Evolutionary conservation across 2,888 invertebrate genomes (phyloP).

Genomic region (Acleris literana): DNA sequence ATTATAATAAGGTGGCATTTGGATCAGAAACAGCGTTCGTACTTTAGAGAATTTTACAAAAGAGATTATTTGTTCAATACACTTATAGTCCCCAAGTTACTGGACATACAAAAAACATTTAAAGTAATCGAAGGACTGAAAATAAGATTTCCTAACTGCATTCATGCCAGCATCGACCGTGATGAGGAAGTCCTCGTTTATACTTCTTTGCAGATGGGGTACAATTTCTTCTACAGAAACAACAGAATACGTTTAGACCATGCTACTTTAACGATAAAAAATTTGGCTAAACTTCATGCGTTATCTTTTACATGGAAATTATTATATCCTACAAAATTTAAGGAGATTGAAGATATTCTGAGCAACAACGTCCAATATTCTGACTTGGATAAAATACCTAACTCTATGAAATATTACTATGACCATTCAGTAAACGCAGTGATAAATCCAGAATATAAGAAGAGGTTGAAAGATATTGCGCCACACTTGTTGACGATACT

Average conservation of each 20-base stretch:
- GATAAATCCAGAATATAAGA: constrained; percentile 48
- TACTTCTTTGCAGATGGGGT: constrained; percentile 44
- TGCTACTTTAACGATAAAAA: constrained; percentile 58
- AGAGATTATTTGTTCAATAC: constrained; percentile 58
- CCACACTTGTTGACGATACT: constrained; percentile 55
- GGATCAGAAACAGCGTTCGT: constrained; percentile 50
- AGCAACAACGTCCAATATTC: constrained; percentile 61
- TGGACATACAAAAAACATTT: constrained; percentile 57
- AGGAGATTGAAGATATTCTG: constrained; percentile 52
- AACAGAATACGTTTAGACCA: constrained; percentile 54
- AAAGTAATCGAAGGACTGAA: constrained; percentile 64
- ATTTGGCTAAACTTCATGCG: constrained; percentile 68
- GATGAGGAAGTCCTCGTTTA: constrained; percentile 59
- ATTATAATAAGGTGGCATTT: constrained; percentile 63
- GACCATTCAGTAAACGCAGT: constrained; percentile 60
- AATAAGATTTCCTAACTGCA: constrained; percentile 65
- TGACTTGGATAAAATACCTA: constrained; percentile 52
- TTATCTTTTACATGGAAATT: constrained; percentile 59
- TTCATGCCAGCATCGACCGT: constrained; percentile 53
- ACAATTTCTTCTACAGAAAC: constrained; percentile 53
- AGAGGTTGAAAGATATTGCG: constrained; percentile 52
- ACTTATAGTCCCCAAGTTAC: constrained; percentile 52
- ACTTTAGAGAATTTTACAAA: constrained; percentile 58
- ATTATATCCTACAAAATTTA: constrained; percentile 51
- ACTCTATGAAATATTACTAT: constrained; percentile 57